phyloP scores from a whole-genome alignment of 2,797 vertebrate genomes.

The Morelia viridis region DNA sequence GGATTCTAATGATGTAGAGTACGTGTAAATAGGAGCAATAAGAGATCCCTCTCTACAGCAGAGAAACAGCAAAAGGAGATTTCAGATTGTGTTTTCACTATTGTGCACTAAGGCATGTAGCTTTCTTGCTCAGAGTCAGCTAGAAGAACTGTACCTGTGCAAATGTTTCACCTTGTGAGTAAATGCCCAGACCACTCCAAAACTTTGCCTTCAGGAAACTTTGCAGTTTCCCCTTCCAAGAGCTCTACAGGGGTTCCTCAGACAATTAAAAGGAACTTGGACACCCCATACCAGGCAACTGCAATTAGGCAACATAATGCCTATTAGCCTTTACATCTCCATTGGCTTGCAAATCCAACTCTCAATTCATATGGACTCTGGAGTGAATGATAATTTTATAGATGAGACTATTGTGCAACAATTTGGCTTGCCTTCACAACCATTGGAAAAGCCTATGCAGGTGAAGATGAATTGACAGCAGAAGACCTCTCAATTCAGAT shows the following conservation, averaged over 20 bases:
- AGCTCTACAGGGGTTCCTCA: background rate
- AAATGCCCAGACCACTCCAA: background rate
- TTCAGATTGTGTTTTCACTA: background rate
- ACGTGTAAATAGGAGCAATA: background rate
- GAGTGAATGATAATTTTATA: background rate
- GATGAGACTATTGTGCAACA: background rate
- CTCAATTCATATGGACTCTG: background rate
- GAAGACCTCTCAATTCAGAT: background rate
- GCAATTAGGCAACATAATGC: background rate
- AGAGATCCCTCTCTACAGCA: background rate
- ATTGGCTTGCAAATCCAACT: background rate
- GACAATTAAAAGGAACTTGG: background rate
- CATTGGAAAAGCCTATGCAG: background rate
- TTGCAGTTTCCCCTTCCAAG: background rate
- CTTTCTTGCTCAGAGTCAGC: background rate
- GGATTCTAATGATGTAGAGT: background rate
- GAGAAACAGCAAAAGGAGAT: background rate
- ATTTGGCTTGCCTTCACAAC: background rate
- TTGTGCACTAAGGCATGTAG: background rate
- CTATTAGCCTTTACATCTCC: background rate
- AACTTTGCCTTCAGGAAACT: background rate
- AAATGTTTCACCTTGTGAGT: background rate
- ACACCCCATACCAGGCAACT: background rate
- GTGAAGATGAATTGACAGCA: background rate
- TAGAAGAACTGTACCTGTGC: background rate